These are phyloP conservation scores for Crocuta crocuta DNA, from an alignment of 2,113 vertebrate genomes.

Conservation along the genomic window DNA sequence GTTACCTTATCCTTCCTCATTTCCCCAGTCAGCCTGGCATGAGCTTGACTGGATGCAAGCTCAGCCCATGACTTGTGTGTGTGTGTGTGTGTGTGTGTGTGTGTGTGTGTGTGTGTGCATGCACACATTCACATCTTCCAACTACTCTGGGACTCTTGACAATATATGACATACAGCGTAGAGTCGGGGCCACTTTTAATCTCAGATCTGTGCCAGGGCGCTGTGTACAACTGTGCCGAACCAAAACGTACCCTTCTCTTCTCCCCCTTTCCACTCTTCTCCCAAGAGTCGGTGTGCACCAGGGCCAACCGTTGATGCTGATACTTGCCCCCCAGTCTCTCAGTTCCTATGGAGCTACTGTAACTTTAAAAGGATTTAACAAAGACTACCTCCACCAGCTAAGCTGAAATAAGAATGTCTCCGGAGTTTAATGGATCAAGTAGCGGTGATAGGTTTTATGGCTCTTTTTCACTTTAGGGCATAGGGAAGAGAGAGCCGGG, in stretches of 20 bases:
- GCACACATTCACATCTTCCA: fast-evolving
- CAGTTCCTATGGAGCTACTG: constrained; percentile 80
- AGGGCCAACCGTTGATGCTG: constrained; percentile 39
- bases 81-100: fast-evolving
- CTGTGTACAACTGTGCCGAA: not conserved
- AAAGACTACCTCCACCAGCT: constrained; percentile 83
- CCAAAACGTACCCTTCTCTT: not conserved
- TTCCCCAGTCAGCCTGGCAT: not conserved
- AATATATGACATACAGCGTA: fast-evolving
- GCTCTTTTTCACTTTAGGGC: constrained; percentile 91
- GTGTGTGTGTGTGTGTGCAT: fast-evolving
- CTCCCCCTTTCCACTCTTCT: not conserved
- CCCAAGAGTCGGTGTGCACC: constrained; percentile 49
- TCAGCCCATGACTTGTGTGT: not conserved
- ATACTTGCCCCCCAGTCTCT: constrained; percentile 59
- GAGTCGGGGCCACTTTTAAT: not conserved
- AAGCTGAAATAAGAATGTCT: constrained; percentile 88
- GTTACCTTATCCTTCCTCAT: not conserved
- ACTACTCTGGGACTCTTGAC: not conserved
- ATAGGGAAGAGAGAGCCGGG: constrained; percentile 88
- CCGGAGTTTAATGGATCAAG: constrained; percentile 91
- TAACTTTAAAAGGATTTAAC: constrained; percentile 88
- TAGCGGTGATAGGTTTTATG: constrained; percentile 89
- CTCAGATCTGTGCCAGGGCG: not conserved
- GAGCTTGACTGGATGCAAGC: not conserved